Base-by-base conservation (phyloP, 2,888 invertebrate genomes). In the Timema cristinae region DNA sequence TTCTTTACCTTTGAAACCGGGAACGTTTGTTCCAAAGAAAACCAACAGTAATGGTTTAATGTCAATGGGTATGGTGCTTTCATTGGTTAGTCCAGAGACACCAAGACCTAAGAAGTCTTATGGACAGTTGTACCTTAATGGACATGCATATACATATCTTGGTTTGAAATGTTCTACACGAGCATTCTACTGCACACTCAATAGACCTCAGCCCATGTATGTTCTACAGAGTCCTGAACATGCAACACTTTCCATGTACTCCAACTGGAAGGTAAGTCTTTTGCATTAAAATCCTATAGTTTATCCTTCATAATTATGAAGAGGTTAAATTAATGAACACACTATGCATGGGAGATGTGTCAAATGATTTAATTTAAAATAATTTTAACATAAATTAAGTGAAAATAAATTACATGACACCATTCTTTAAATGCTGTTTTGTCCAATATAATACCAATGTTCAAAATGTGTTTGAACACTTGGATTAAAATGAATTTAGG, bases 201-300 rank as follows among this genome's bases (percentile, higher is more conserved):
- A 95, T 81, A 90, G 95, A 77, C 93, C 95, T 0, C 97, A 98
- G 81, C 97, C 98, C 2, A 95, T 95, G 81, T 97, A 97, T 81
- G 95, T 97, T 73, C 82, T 81, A 32, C 82, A 84, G 67, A 82
- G 83, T 74, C 92, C 91, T 0, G 93, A 94, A 78, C 90, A 92
- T 81, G 92, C 93, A 79, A 93, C 92, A 78, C 84, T 97, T 70
- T 97, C 97, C 61, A 98, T 98, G 97, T 98, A 98, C 81, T 96
- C 96, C 70, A 96, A 97, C 81, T 98, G 97, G 94, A 91, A 91
- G 85, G 90, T 91, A 80, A 86, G 71, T 70, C 32, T 32, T 32
- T 32, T 32, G 32, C 32, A 32, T 32, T 32, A 32, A 32, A 4
- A 32, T 32, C 32, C 1, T 32, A 32, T 32, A 32, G 1, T 32